phyloP scores from a whole-genome alignment of 2,113 vertebrate genomes.

The Apteryx mantelli region DNA sequence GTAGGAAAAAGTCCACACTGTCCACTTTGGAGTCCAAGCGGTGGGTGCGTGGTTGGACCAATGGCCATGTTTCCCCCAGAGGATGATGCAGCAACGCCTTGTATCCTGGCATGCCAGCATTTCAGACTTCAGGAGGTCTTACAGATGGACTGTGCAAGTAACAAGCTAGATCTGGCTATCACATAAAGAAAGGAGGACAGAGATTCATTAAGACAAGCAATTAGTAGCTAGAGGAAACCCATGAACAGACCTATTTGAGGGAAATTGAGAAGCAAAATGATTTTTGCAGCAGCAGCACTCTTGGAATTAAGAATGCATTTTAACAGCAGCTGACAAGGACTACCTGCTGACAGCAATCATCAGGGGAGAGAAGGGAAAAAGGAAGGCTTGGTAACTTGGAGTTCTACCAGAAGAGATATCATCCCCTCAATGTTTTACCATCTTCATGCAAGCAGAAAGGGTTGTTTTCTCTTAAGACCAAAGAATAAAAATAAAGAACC shows the following conservation, averaged over 20 bases:
- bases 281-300: neutral
- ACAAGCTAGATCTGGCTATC: neutral
- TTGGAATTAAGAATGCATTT: neutral
- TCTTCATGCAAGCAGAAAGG: neutral
- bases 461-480: neutral
- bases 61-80: neutral
- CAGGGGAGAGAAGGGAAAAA: neutral
- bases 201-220: neutral
- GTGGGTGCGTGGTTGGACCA: neutral
- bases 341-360: conserved; percentile 1
- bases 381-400: neutral
- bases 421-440: neutral
- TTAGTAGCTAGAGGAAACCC: neutral
- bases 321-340: conserved; percentile 13
- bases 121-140: neutral
- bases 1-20: neutral
- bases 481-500: neutral
- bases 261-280: neutral
- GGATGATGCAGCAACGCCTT: neutral
- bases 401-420: neutral
- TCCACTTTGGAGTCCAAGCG: neutral
- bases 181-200: neutral
- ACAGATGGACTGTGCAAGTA: neutral
- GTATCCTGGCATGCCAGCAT: neutral
- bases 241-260: neutral